Conservation (phyloP, 92 coral and sea anemone species). For the Phenganax stokvisi region DNA sequence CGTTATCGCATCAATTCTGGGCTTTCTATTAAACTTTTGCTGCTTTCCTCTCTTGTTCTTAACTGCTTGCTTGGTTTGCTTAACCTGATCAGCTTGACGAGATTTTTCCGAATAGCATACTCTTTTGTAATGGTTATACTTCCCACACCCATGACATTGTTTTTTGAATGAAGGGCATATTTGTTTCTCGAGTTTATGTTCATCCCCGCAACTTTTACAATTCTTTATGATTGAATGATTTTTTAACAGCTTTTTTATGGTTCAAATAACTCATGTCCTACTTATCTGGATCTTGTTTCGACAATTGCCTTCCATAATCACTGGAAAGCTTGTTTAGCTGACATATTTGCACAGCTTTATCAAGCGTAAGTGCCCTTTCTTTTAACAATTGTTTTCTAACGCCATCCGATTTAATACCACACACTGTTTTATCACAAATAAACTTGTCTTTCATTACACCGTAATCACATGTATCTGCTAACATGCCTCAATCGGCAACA, state of each 20-base stretch:
- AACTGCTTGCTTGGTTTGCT: too few relatives aligned
- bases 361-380: conserved; percentile 39
- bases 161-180: conserved; percentile 41
- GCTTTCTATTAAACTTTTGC: conserved; percentile 15
- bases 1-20: conserved; percentile 22
- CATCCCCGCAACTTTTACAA: conserved; percentile 39
- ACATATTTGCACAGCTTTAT: conserved; percentile 40
- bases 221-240: conserved; percentile 25
- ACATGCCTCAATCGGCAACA: conserved; percentile 36
- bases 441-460: conserved; percentile 41
- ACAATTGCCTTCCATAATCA: conserved; percentile 15
- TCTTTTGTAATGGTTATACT: conserved; percentile 37
- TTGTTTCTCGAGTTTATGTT: conserved; percentile 33
- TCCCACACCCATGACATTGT: conserved; percentile 37
- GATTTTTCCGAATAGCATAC: conserved; percentile 37
- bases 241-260: conserved; percentile 6
- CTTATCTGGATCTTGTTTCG: neutral
- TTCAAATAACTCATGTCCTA: neutral
- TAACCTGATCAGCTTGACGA: neutral
- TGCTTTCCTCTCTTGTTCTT: neutral
- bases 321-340: conserved; percentile 16
- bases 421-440: conserved; percentile 36
- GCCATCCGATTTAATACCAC: conserved; percentile 27
- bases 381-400: conserved; percentile 38
- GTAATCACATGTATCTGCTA: conserved; percentile 38